A percentile compares a stretch with the other conserved stretches of the same genome.
Conservation (phyloP, 2,113 vertebrate genomes). For the Ciconia stormi region DNA sequence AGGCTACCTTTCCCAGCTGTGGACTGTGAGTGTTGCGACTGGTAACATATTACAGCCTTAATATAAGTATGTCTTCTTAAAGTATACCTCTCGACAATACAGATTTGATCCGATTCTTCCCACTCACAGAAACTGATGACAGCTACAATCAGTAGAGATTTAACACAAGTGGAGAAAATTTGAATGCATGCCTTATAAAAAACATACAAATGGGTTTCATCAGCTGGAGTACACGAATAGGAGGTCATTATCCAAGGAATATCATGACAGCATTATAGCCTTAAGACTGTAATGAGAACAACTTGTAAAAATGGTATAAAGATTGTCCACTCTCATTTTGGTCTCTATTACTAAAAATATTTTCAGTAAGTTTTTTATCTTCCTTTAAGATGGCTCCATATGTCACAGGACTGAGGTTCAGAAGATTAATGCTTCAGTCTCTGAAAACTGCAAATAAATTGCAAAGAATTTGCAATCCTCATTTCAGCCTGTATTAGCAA, state of each 20-base stretch:
- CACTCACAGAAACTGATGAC: not conserved
- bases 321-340: slow-evolving; percentile 11
- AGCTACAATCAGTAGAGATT: not conserved
- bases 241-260: slow-evolving; percentile 42
- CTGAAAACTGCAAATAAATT: slow-evolving; percentile 30
- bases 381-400: not conserved
- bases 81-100: not conserved
- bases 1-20: not conserved
- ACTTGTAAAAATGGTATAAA: slow-evolving; percentile 40
- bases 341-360: not conserved
- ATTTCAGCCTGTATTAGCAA: slow-evolving; percentile 4
- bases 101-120: not conserved
- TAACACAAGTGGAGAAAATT: slow-evolving; percentile 31
- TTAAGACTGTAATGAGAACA: slow-evolving; percentile 34
- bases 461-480: not conserved
- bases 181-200: not conserved
- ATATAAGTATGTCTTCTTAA: not conserved
- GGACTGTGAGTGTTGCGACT: not conserved
- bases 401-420: not conserved
- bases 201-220: slow-evolving; percentile 35
- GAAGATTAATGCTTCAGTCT: slow-evolving; percentile 30
- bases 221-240: slow-evolving; percentile 25
- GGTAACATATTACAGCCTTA: not conserved
- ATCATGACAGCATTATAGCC: not conserved
- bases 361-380: not conserved